Evolutionary conservation across 2,888 invertebrate genomes (phyloP).

Genomic region (Ectropis crepuscularia): DNA sequence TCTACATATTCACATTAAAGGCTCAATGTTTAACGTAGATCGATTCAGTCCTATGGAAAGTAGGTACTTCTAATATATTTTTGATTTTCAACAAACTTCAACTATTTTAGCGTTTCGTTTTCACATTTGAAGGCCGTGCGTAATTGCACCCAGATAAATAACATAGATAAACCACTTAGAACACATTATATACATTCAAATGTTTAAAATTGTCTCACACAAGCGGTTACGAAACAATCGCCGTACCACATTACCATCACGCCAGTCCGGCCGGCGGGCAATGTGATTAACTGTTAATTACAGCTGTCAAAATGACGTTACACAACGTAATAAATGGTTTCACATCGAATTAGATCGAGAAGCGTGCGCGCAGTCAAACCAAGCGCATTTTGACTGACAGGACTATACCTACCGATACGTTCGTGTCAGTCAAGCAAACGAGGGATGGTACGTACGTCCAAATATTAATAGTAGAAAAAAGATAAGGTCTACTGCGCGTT

Average conservation of each 20-base stretch:
- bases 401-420: not conserved
- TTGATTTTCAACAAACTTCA: too few species aligned
- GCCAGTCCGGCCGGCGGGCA: constrained; percentile 14
- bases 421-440: constrained; percentile 4
- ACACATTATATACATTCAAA: too few species aligned
- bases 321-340: constrained; percentile 50
- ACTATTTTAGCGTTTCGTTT: too few species aligned
- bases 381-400: constrained; percentile 27
- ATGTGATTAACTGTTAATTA: constrained; percentile 33
- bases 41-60: too few species aligned
- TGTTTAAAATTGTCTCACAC: not conserved
- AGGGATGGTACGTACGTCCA: not conserved
- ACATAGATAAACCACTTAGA: too few species aligned
- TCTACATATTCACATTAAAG: too few species aligned
- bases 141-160: too few species aligned
- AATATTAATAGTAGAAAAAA: not conserved
- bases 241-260: constrained; percentile 13
- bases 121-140: too few species aligned
- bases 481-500: not conserved
- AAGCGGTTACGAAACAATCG: constrained; percentile 18
- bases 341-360: constrained; percentile 40
- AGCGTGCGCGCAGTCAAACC: constrained; percentile 26
- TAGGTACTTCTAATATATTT: too few species aligned
- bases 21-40: too few species aligned
- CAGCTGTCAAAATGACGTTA: constrained; percentile 45